These are phyloP conservation scores for Octonoba sinensis DNA, from an alignment of 2,888 invertebrate genomes.

Conservation along the genomic window DNA sequence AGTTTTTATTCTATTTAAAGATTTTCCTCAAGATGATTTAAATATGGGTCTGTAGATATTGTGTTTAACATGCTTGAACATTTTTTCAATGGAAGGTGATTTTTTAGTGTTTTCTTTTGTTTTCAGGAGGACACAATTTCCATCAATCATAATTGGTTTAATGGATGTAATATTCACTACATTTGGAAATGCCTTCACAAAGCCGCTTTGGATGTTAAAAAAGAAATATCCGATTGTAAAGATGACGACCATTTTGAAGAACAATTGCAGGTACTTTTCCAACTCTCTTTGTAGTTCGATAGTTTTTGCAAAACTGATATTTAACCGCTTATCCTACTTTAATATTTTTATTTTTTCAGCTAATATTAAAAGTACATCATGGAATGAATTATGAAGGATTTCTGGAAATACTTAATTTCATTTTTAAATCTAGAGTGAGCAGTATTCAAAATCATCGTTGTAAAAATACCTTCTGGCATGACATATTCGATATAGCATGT, in stretches of 20 bases:
- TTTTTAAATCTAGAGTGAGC: slow-evolving; percentile 21
- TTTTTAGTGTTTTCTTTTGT: slow-evolving; percentile 55
- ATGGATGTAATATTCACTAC: slow-evolving; percentile 84
- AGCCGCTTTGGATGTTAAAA: slow-evolving; percentile 79
- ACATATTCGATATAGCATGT: slow-evolving; percentile 17
- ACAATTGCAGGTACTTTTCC: slow-evolving; percentile 79
- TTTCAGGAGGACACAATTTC: slow-evolving; percentile 88
- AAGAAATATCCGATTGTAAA: slow-evolving; percentile 84
- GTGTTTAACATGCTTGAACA: too few species aligned
- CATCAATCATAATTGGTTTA: slow-evolving; percentile 98
- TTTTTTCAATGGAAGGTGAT: background rate
- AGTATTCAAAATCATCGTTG: background rate
- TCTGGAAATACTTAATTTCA: slow-evolving; percentile 35
- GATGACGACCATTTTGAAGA: slow-evolving; percentile 81
- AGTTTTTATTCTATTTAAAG: too few species aligned
- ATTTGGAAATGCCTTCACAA: slow-evolving; percentile 81
- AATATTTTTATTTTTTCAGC: slow-evolving; percentile 65
- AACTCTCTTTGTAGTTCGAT: background rate
- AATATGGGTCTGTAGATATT: too few species aligned
- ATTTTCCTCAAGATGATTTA: too few species aligned
- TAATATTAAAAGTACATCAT: slow-evolving; percentile 80
- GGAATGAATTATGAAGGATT: slow-evolving; percentile 83
- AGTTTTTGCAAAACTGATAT: background rate
- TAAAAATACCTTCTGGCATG: slow-evolving; percentile 10
- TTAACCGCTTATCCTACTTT: background rate